Evolutionary conservation across 2,797 vertebrate species (phyloP), one percentile per base, ranked within the genome.

Genomic region (Zenarchopterus dispar): DNA sequence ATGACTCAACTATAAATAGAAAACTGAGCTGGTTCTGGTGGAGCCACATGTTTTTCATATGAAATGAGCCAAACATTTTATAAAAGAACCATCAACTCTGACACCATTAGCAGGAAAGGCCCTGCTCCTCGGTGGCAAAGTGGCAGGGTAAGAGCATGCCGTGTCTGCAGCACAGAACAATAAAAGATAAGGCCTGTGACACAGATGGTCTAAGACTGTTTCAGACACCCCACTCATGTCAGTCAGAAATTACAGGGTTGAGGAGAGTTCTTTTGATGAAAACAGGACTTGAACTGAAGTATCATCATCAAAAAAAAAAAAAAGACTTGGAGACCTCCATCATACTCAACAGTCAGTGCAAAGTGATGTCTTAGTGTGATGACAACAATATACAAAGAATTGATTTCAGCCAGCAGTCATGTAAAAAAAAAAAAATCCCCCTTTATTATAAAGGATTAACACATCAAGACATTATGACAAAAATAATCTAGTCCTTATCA

Each of bases 141-240:
- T 26, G 15, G 24, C 8, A n/a, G 9, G 22, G 21, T 22, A 15
- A 6, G 18, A 46, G 1, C 44, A 11, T 4, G 18, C 8, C 2
- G 22, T 11, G 21, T 47, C 18, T 47, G 45, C 45, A 47, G 78
- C 56, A 58, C 21, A 55, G 80, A 81, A 84, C 80, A 84, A 85
- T 85, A 70, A 89, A 49, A 84, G 73, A 87, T 80, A 67, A 60
- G 63, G 70, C 76, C 81, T 89, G 82, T 59, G 75, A 86, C 66
- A 73, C 86, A 89, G 80, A 89, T 87, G 88, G 65, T 47, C 56
- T 55, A 44, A 53, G 64, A 81, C 70, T 75, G 58, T 84, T 86
- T 85, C 75, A 71, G 77, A 75, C 50, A 79, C 74, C 78, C 46
- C 44, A 43, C 62, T 65, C 67, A 76, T 48, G 13, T 67, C 57